Percentiles rank a stretch among this genome's conserved stretches.
These are phyloP conservation scores for Oreotragus oreotragus DNA, from an alignment of 2,113 vertebrate species.

Conservation along the genomic window DNA sequence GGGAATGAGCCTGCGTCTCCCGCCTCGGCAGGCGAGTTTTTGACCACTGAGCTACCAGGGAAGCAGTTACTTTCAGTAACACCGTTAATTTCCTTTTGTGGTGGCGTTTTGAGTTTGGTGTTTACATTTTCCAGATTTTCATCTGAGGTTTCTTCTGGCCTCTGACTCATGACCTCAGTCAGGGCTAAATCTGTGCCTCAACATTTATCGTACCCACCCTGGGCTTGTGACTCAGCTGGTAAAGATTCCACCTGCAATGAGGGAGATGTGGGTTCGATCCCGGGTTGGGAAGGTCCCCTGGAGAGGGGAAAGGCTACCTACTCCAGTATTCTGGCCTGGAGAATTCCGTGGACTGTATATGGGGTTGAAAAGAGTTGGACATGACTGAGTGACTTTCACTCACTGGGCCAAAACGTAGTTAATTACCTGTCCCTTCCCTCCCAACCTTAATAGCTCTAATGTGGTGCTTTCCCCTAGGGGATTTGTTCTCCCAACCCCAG, in stretches of 20 bases:
- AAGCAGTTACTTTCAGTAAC: not conserved
- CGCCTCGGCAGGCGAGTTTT: not conserved
- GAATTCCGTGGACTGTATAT: not conserved
- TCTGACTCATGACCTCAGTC: not conserved
- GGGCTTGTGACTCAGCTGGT: not conserved
- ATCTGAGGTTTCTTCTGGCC: not conserved
- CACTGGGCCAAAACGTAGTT: not conserved
- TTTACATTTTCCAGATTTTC: not conserved
- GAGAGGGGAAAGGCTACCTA: not conserved
- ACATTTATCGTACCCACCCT: not conserved
- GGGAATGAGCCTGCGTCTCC: not conserved
- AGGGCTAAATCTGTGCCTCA: not conserved
- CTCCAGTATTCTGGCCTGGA: not conserved
- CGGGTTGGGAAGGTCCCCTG: not conserved
- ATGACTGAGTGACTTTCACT: not conserved
- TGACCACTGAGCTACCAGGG: not conserved
- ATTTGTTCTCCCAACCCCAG: not conserved
- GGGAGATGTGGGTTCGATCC: not conserved
- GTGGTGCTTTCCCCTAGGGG: not conserved
- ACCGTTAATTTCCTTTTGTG: accelerated
- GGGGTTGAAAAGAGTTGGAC: not conserved
- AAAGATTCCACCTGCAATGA: not conserved
- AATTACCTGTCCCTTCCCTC: too few species aligned
- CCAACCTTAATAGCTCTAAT: not conserved
- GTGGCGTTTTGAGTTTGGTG: not conserved